Evolutionary conservation across 2,113 vertebrate species (phyloP).

Genomic region (Todiramphus chloris): DNA sequence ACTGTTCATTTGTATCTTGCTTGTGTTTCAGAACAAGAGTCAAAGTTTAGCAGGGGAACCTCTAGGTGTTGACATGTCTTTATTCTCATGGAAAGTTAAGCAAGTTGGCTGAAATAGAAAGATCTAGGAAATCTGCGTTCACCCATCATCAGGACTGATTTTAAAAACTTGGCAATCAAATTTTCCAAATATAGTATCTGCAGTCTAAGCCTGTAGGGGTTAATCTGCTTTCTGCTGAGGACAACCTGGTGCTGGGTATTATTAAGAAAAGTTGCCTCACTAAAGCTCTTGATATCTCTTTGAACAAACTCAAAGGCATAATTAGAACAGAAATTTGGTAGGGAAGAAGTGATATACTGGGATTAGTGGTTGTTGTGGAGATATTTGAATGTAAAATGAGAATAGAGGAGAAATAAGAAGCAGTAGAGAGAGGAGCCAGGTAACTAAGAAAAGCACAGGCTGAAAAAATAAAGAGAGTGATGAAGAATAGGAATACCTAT

Average conservation of each 20-base stretch:
- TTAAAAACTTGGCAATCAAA: neutral
- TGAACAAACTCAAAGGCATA: neutral
- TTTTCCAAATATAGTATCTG: neutral
- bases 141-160: neutral
- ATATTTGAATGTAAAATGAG: neutral
- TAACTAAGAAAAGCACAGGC: neutral
- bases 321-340: neutral
- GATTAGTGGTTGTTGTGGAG: neutral
- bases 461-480: neutral
- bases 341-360: neutral
- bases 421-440: neutral
- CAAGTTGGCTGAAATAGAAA: neutral
- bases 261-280: neutral
- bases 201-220: neutral
- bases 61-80: neutral
- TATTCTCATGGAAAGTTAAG: neutral
- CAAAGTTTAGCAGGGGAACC: neutral
- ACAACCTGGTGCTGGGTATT: rapidly evolving
- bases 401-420: neutral
- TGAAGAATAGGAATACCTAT: neutral
- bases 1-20: neutral
- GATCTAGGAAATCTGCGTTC: neutral
- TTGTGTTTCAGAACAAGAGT: neutral
- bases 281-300: neutral
- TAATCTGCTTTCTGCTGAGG: neutral